Conservation (phyloP, 2,113 vertebrate genomes). For the Eira barbara region DNA sequence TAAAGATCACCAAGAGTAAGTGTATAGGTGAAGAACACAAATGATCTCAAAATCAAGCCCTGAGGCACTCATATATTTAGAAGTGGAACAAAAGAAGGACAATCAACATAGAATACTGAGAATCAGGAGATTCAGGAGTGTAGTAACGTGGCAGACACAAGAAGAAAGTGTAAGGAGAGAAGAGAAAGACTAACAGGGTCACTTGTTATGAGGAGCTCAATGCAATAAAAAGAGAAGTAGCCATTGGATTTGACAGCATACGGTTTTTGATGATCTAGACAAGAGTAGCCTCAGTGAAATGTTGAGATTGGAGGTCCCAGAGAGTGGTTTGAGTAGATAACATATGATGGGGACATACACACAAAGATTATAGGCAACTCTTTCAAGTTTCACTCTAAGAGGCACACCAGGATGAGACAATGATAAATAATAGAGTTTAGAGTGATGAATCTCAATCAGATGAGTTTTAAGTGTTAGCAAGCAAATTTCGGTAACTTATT, state of each 20-base stretch:
- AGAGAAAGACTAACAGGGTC: not conserved
- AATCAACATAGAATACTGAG: not conserved
- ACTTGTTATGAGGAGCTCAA: not conserved
- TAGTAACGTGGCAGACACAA: not conserved
- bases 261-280: not conserved
- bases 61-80: not conserved
- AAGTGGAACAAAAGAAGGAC: not conserved
- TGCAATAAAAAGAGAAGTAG: not conserved
- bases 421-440: not conserved
- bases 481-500: not conserved
- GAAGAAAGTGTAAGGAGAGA: not conserved
- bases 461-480: not conserved
- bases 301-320: not conserved
- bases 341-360: not conserved
- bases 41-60: not conserved
- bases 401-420: not conserved
- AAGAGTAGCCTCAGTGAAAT: not conserved
- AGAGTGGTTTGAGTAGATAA: not conserved
- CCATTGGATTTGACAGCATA: not conserved
- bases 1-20: not conserved
- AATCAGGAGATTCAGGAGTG: not conserved
- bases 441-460: not conserved
- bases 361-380: not conserved
- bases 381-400: not conserved
- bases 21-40: not conserved